These are phyloP conservation scores for Colletes gigas DNA, from an alignment of 1,140 invertebrate genomes.

Conservation along the genomic window DNA sequence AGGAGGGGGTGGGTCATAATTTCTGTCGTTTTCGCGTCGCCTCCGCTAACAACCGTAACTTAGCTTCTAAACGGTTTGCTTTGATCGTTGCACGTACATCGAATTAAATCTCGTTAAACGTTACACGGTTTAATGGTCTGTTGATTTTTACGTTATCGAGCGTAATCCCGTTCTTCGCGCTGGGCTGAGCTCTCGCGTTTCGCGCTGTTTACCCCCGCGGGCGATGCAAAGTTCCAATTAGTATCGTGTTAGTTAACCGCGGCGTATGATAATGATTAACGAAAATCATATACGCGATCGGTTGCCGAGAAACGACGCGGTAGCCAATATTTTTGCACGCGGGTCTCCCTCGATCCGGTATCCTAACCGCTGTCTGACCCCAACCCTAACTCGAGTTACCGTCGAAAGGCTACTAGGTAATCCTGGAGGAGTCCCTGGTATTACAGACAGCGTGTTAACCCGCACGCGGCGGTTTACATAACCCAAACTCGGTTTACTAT, in stretches of 20 bases:
- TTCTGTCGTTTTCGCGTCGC: constrained; percentile 8
- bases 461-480: too few species aligned
- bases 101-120: constrained; percentile 3
- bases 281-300: constrained; percentile 43
- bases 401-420: too few species aligned
- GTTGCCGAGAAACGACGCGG: not conserved
- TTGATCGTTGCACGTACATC: not conserved
- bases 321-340: too few species aligned
- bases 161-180: not conserved
- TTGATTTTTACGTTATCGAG: not conserved
- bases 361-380: too few species aligned
- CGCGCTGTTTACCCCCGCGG: not conserved
- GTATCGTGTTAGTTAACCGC: constrained; percentile 8
- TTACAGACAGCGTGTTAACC: too few species aligned
- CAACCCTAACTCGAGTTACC: too few species aligned
- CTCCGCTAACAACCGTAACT: constrained; percentile 1
- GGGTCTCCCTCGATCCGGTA: too few species aligned
- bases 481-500: too few species aligned
- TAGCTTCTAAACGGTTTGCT: constrained; percentile 12
- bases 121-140: not conserved
- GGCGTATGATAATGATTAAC: constrained; percentile 31
- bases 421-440: too few species aligned
- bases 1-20: not conserved
- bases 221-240: constrained; percentile 27
- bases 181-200: not conserved